phyloP scores from a whole-genome alignment of 2,113 vertebrate species.

The Cheilinus undulatus region DNA sequence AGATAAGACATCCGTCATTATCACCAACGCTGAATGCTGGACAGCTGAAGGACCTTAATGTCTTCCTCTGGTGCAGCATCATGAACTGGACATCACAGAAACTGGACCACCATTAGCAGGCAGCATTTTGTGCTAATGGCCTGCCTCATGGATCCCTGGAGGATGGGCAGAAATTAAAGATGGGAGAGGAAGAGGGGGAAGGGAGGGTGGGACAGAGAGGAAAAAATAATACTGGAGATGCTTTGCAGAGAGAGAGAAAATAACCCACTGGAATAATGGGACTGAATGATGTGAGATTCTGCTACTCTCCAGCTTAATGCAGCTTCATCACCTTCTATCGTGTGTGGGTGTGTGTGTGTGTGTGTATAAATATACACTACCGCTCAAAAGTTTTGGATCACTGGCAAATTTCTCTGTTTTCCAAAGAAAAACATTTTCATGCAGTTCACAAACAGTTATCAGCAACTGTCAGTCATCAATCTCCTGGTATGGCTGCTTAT shows the following conservation, averaged over 20 bases:
- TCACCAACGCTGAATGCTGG: background rate
- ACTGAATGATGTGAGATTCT: slow-evolving; percentile 35
- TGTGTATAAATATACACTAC: no score
- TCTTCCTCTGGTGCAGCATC: slow-evolving; percentile 17
- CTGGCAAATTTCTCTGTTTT: no score
- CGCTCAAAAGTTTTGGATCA: no score
- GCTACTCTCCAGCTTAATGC: slow-evolving; percentile 32
- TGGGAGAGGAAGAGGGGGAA: slow-evolving; percentile 19
- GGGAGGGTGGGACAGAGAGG: slow-evolving; percentile 21
- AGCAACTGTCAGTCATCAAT: no score
- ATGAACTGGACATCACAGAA: slow-evolving; percentile 44
- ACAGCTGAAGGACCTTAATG: slow-evolving; percentile 17
- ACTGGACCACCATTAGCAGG: slow-evolving; percentile 61
- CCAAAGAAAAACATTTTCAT: no score
- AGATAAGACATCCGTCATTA: background rate
- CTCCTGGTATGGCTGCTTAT: no score
- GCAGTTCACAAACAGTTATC: no score
- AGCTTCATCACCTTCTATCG: background rate
- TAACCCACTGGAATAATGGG: slow-evolving; percentile 30
- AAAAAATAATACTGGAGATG: slow-evolving; percentile 65
- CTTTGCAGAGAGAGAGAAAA: slow-evolving; percentile 36
- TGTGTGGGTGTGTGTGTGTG: background rate
- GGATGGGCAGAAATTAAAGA: slow-evolving; percentile 73
- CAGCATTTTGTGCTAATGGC: slow-evolving; percentile 68
- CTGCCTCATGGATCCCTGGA: slow-evolving; percentile 68